These are phyloP conservation scores for Oxyruncus cristatus DNA, from an alignment of 2,113 vertebrate genomes.

Conservation along the genomic window DNA sequence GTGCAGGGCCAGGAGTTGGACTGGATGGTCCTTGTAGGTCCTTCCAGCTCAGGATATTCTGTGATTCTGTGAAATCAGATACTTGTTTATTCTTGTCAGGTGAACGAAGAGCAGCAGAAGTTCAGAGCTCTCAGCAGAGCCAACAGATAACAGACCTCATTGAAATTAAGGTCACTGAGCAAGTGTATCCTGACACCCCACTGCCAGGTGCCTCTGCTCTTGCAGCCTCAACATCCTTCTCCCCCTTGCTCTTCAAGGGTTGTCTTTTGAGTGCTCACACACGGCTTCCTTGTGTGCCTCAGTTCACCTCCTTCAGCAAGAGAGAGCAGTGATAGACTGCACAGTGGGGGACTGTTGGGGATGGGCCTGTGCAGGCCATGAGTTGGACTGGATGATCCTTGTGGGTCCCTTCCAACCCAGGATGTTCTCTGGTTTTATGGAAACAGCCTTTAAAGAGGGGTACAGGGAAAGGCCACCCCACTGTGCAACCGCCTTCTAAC, in stretches of 20 bases:
- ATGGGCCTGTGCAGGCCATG: too few species aligned
- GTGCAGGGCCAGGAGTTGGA: background rate
- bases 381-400: too few species aligned
- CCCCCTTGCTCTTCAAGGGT: background rate
- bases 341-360: too few species aligned
- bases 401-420: fast-evolving
- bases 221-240: background rate
- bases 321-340: background rate
- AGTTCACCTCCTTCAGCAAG: background rate
- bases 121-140: background rate
- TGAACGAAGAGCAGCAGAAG: background rate
- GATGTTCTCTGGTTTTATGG: background rate
- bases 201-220: background rate
- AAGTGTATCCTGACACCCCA: background rate
- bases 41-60: background rate
- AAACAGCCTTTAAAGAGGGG: fast-evolving
- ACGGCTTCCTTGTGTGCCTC: too few species aligned
- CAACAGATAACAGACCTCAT: background rate
- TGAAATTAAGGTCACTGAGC: background rate
- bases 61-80: background rate
- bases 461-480: background rate
- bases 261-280: background rate
- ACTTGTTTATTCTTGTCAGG: background rate
- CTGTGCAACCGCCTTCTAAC: background rate
- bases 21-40: background rate